Evolutionary conservation across 2,888 invertebrate genomes (phyloP).

Genomic region (Therioaphis trifolii): DNA sequence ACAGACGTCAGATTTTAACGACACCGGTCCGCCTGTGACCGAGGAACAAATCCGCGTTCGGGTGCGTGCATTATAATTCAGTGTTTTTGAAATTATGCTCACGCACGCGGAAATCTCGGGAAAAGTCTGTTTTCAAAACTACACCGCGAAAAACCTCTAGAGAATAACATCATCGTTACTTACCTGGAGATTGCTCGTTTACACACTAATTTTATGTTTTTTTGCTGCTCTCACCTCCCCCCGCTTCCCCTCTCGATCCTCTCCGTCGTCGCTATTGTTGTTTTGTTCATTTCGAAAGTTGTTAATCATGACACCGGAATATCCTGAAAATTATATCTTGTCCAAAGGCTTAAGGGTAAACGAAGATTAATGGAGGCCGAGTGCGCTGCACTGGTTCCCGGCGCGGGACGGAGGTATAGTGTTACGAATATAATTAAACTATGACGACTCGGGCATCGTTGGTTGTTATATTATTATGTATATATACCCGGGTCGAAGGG

Average conservation of each 20-base stretch:
- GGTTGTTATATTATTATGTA: slow-evolving; percentile 11
- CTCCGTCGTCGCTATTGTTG: no score
- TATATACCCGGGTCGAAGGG: background rate
- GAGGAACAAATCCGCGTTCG: background rate
- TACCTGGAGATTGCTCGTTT: slow-evolving; percentile 16
- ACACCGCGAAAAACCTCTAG: slow-evolving; percentile 2
- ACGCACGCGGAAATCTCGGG: background rate
- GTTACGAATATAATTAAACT: slow-evolving; percentile 59
- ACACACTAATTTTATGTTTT: slow-evolving; percentile 22
- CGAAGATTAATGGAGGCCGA: slow-evolving; percentile 55
- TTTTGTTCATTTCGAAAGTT: slow-evolving; percentile 38
- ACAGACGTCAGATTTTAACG: no score
- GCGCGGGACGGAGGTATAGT: slow-evolving; percentile 27
- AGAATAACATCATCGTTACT: slow-evolving; percentile 10
- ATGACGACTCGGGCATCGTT: slow-evolving; percentile 26
- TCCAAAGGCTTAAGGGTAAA: slow-evolving; percentile 54
- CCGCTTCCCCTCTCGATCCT: background rate
- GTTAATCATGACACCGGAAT: slow-evolving; percentile 54
- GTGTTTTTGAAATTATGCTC: no score
- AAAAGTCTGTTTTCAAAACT: background rate
- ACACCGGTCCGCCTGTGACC: no score
- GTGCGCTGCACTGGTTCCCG: slow-evolving; percentile 3
- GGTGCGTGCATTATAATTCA: no score
- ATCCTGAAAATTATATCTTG: slow-evolving; percentile 40
- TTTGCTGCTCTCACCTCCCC: background rate